phyloP scores from a whole-genome alignment of 2,888 invertebrate species.

The Macaria liturata region DNA sequence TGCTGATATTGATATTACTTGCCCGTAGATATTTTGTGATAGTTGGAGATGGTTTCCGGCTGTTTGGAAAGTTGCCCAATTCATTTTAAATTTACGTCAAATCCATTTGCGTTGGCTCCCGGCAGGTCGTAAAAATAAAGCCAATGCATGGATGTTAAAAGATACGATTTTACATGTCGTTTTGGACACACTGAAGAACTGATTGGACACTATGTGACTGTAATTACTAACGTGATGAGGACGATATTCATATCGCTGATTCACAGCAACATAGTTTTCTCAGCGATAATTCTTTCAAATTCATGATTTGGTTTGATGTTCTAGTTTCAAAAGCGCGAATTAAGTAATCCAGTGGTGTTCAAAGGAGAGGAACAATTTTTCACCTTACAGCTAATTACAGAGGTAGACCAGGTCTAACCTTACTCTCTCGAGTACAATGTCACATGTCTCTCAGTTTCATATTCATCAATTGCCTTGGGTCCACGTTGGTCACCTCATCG shows the following conservation, averaged over 20 bases:
- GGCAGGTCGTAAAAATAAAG: constrained; percentile 54
- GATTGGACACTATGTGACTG: neutral
- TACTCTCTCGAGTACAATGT: neutral
- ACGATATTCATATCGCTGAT: too few species aligned
- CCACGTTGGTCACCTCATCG: constrained; percentile 11
- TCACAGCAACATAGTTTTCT: too few species aligned
- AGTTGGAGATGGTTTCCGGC: constrained; percentile 48
- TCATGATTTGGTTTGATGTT: too few species aligned
- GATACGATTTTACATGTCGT: constrained; percentile 19
- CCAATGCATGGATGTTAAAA: constrained; percentile 31
- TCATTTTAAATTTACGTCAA: constrained; percentile 64
- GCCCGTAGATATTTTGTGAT: constrained; percentile 37
- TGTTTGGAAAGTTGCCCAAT: constrained; percentile 65
- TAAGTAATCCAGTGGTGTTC: too few species aligned
- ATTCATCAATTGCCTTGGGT: constrained; percentile 8
- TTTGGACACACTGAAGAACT: constrained; percentile 1
- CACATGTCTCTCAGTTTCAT: constrained; percentile 5
- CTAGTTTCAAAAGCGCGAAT: too few species aligned
- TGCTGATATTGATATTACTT: constrained; percentile 6
- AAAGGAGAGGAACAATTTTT: too few species aligned
- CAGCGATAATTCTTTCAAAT: too few species aligned
- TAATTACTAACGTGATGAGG: too few species aligned
- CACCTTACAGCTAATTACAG: too few species aligned
- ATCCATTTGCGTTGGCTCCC: constrained; percentile 58
- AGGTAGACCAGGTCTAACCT: neutral